Conservation (phyloP, 2,113 vertebrate genomes). For the Monarcha castaneiventris region DNA sequence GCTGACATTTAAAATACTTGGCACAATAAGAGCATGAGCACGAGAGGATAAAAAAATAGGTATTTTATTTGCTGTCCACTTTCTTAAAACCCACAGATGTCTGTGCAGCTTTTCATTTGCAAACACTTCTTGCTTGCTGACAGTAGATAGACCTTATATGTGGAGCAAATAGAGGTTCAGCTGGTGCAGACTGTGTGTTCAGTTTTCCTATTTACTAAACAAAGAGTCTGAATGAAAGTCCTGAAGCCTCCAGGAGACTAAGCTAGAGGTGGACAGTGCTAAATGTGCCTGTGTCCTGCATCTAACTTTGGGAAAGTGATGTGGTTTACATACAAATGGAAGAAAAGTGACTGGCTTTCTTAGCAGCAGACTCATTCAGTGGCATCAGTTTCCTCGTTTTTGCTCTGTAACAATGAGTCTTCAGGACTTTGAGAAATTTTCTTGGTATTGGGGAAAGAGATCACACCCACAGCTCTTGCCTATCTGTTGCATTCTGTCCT, state of each 20-base stretch:
- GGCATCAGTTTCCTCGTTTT: neutral
- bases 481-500: neutral
- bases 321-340: neutral
- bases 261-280: neutral
- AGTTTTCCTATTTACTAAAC: neutral
- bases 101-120: neutral
- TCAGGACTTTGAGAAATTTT: neutral
- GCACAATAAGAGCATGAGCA: neutral
- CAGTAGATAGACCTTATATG: neutral
- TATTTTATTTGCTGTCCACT: neutral
- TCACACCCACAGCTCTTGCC: neutral
- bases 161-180: neutral
- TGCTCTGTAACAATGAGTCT: neutral
- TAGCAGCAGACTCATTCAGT: neutral
- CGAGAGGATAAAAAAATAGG: neutral
- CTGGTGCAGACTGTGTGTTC: neutral
- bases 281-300: neutral
- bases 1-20: constrained; percentile 34
- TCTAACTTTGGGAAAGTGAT: neutral
- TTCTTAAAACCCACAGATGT: neutral
- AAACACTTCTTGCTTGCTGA: neutral
- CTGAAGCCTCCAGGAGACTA: neutral
- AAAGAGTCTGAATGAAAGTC: neutral
- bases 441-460: neutral
- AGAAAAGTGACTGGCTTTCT: neutral